Evolutionary conservation across 2,113 vertebrate genomes (phyloP).

Genomic region (Psilopsiagon aymara): DNA sequence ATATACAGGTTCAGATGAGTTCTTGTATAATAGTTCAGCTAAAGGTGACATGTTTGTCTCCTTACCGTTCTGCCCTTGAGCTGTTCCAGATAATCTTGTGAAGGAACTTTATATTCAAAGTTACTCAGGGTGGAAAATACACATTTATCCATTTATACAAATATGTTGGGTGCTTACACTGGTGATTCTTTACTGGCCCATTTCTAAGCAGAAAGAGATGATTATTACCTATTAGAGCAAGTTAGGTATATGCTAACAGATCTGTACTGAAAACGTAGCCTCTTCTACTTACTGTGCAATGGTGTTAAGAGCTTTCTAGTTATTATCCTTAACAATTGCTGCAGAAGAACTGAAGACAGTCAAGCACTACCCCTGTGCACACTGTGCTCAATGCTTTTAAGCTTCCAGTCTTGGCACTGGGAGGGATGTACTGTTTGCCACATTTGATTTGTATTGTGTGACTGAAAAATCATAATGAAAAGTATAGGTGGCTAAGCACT

Average conservation of each 20-base stretch:
- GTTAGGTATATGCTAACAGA: neutral
- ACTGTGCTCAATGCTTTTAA: neutral
- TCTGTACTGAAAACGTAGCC: neutral
- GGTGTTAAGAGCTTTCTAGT: neutral
- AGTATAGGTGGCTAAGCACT: neutral
- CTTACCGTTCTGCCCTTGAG: neutral
- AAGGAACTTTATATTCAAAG: neutral
- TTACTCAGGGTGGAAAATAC: neutral
- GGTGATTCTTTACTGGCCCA: neutral
- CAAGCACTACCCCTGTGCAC: rapidly evolving
- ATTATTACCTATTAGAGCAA: neutral
- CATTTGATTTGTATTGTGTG: neutral
- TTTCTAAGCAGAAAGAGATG: neutral
- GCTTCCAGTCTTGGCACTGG: neutral
- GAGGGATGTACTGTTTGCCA: neutral
- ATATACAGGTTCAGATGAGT: neutral
- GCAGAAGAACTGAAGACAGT: neutral
- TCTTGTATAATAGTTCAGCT: rapidly evolving
- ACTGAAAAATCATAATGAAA: neutral
- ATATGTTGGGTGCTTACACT: neutral
- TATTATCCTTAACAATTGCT: neutral
- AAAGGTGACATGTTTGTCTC: neutral
- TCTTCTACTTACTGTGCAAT: neutral
- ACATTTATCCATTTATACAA: neutral
- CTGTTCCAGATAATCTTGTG: neutral